Evolutionary conservation across 2,888 invertebrate genomes (phyloP), one percentile per base, ranked within the genome.

Genomic region (Psococerastis gibbosa): DNA sequence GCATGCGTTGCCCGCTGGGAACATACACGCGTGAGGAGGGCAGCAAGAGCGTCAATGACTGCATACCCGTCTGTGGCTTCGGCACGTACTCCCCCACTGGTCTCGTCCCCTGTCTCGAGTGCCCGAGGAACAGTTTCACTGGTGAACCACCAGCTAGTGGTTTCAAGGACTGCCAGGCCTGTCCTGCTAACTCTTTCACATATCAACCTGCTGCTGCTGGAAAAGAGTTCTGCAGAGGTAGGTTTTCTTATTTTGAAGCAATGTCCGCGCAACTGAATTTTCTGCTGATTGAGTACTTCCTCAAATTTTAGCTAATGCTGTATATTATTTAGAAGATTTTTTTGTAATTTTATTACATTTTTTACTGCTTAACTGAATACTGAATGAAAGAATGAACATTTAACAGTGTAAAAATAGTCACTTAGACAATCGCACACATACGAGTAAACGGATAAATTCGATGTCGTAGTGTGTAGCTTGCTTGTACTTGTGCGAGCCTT

Each of bases 61-160:
- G 91, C 56, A 71, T 91, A 43, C 91, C 94, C 2, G 91, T 92
- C 9, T 95, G 94, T 57, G 94, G 94, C 16, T 91, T 81, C 56
- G 95, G 95, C 46, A 94, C 92, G 17, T 94, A 89, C 60, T 92
- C 91, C 2, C 88, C 88, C 35, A 91, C 89, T 13, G 92, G 92
- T 35, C 68, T 94, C 52, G 88, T 88, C 3, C 87, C 92, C 16
- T 95, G 95, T 57, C 66, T 89, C 47, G 89, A 92, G 60, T 95
- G 95, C 62, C 87, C 92, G 2, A 72, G 87, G 51, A 89, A 91
- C 56, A 89, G 88, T 49, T 94, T 78, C 61, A 84, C 84, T 1
- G 74, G 76, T 1, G 80, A 83, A 60, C 89, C 91, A 47, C 89
- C 91, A 9, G 73, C 78, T 1, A 85, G 83, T 44, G 91, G 91